A percentile compares a stretch with the other conserved stretches of the same genome.
phyloP scores from a whole-genome alignment of 2,888 invertebrate genomes.

The Xanthorhoe spadicearia region DNA sequence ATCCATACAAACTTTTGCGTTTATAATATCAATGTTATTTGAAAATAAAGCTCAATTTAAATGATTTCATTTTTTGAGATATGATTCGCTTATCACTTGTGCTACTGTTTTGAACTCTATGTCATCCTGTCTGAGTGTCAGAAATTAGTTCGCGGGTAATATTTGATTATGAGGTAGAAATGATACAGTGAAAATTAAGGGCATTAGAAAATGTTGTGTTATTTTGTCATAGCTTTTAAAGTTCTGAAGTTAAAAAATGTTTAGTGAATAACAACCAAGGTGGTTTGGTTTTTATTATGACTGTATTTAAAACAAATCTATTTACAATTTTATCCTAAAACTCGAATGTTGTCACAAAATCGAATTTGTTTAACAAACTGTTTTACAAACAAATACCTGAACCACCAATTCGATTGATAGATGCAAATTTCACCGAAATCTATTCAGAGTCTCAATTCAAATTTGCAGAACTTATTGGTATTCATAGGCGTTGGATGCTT shows the following conservation, averaged over 20 bases:
- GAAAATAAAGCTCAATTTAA: too few species aligned
- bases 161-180: conserved; percentile 56
- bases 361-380: too few species aligned
- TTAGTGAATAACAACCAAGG: background rate
- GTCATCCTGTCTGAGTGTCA: conserved; percentile 49
- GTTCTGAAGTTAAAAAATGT: background rate
- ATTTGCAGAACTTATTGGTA: conserved; percentile 57
- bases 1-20: too few species aligned
- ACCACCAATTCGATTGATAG: conserved; percentile 20
- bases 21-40: too few species aligned
- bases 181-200: conserved; percentile 50
- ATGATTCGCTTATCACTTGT: conserved; percentile 34
- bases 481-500: conserved; percentile 61
- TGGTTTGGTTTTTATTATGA: too few species aligned
- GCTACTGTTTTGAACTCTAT: conserved; percentile 34
- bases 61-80: too few species aligned
- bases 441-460: conserved; percentile 47
- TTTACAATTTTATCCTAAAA: background rate
- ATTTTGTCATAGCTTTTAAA: background rate
- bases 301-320: too few species aligned
- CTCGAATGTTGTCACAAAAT: background rate
- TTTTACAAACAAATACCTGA: background rate
- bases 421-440: conserved; percentile 42
- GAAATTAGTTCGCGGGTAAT: conserved; percentile 60
- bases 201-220: conserved; percentile 2